A percentile compares a stretch with the other conserved stretches of the same genome.
Conservation (phyloP, 2,797 vertebrate species). For the Emys orbicularis region DNA sequence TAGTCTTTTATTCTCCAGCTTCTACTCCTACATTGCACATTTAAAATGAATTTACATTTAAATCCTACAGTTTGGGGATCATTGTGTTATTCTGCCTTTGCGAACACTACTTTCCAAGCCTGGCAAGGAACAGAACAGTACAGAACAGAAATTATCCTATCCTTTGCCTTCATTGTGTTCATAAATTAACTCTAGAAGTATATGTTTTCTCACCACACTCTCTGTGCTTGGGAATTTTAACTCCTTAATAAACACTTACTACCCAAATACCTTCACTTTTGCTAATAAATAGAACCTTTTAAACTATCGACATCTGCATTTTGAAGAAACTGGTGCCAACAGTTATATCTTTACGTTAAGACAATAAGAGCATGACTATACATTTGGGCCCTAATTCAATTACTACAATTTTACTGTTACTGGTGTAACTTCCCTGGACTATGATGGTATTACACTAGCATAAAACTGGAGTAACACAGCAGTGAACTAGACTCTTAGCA, state of each 20-base stretch:
- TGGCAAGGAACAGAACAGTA: background rate
- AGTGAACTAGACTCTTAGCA: background rate
- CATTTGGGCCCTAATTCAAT: background rate
- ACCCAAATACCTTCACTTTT: background rate
- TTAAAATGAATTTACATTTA: background rate
- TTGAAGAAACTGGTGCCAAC: background rate
- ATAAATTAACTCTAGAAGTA: background rate
- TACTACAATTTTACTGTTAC: background rate
- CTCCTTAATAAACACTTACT: background rate
- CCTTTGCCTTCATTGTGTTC: background rate
- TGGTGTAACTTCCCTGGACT: background rate
- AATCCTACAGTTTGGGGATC: background rate
- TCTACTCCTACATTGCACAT: background rate
- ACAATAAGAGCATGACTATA: background rate
- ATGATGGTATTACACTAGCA: background rate
- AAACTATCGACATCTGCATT: background rate
- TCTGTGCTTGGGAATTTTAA: background rate
- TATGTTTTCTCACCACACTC: background rate
- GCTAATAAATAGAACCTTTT: background rate
- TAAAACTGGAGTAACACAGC: background rate
- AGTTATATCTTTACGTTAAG: background rate
- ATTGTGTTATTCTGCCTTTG: background rate
- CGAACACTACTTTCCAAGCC: background rate
- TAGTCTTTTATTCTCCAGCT: background rate
- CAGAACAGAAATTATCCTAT: background rate